Conservation (phyloP, 2,888 invertebrate genomes). For the Dione juno region DNA sequence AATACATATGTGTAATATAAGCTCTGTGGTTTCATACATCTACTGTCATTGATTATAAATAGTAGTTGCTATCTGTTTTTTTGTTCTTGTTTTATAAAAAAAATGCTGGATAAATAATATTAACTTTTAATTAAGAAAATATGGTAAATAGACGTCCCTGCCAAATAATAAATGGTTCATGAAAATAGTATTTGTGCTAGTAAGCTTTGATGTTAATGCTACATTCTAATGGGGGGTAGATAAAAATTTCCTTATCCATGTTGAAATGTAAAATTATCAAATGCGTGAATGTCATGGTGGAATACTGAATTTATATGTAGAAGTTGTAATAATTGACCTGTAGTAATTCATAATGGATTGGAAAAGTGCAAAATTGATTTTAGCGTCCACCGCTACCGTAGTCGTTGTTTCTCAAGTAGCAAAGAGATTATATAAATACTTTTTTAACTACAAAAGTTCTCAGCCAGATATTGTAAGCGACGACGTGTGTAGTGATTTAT, state of each 20-base stretch:
- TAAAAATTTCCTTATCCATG: slow-evolving; percentile 7
- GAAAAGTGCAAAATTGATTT: slow-evolving; percentile 71
- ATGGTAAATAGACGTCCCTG: too few species aligned
- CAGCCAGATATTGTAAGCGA: slow-evolving; percentile 55
- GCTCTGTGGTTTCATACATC: background rate
- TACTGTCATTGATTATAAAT: slow-evolving; percentile 8
- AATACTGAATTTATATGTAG: slow-evolving; percentile 29
- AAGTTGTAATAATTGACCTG: slow-evolving; percentile 12
- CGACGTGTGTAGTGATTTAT: slow-evolving; percentile 63
- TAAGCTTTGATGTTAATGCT: background rate
- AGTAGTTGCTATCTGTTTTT: background rate
- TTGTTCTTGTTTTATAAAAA: background rate
- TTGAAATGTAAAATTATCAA: slow-evolving; percentile 42
- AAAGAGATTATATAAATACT: slow-evolving; percentile 70
- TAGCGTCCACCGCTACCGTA: slow-evolving; percentile 74
- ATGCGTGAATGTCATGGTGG: slow-evolving; percentile 76
- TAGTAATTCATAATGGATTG: slow-evolving; percentile 66
- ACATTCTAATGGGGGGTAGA: slow-evolving; percentile 55
- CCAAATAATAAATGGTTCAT: background rate
- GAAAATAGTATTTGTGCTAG: background rate
- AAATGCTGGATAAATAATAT: background rate
- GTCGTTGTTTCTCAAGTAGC: slow-evolving; percentile 72
- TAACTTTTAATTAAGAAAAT: background rate
- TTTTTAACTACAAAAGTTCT: slow-evolving; percentile 54
- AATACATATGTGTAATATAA: background rate